phyloP scores from a whole-genome alignment of 2,797 vertebrate species.

The Taeniopygia guttata region DNA sequence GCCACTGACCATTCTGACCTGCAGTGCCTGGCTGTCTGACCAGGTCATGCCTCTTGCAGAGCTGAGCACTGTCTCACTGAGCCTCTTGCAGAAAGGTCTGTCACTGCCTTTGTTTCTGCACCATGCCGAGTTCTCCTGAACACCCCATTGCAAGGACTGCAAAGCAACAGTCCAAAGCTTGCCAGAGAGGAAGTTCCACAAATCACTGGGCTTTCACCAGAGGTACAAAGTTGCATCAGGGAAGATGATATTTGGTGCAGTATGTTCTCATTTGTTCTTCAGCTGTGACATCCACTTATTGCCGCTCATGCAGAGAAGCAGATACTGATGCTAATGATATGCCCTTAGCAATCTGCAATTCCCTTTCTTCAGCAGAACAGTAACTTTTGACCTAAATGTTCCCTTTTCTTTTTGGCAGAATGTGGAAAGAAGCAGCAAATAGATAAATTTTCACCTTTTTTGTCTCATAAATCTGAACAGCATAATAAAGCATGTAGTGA shows the following conservation, averaged over 20 bases:
- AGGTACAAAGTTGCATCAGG: background rate
- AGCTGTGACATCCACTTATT: background rate
- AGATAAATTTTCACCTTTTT: background rate
- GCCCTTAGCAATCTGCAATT: background rate
- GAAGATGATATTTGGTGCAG: background rate
- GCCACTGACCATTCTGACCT: background rate
- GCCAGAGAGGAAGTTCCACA: background rate
- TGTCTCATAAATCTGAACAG: background rate
- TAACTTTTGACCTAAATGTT: conserved; percentile 2
- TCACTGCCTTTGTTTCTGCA: background rate
- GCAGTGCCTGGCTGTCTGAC: background rate
- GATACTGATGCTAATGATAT: conserved; percentile 3
- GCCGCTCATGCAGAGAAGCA: background rate
- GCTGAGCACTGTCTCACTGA: background rate
- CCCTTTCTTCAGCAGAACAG: conserved; percentile 15
- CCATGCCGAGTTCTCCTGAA: accelerated
- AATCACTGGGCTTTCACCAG: background rate
- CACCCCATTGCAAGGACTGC: background rate
- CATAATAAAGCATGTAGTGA: background rate
- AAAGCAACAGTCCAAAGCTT: accelerated
- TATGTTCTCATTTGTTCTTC: background rate
- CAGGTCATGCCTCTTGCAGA: background rate
- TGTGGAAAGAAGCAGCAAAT: background rate
- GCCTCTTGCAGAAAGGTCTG: background rate
- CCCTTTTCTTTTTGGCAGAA: background rate